phyloP scores from a whole-genome alignment of 2,888 invertebrate species.

The Drosophila sordidula region DNA sequence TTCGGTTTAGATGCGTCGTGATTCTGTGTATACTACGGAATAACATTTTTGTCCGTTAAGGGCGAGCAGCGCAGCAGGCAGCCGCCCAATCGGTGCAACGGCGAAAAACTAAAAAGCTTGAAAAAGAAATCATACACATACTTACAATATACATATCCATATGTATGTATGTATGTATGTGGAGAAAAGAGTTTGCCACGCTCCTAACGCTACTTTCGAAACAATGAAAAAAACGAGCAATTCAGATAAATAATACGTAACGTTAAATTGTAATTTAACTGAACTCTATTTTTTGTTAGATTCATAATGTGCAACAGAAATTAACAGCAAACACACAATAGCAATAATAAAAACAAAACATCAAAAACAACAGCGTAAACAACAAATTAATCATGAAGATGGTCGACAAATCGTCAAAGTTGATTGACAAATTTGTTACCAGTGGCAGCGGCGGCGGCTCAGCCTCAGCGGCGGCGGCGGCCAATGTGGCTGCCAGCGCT shows the following conservation, averaged over 20 bases:
- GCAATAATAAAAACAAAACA: slow-evolving; percentile 20
- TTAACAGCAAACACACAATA: slow-evolving; percentile 40
- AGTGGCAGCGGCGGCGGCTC: slow-evolving; percentile 74
- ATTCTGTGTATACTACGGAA: slow-evolving; percentile 68
- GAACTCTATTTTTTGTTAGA: slow-evolving; percentile 23
- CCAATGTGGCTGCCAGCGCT: slow-evolving; percentile 41
- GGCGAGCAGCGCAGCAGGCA: slow-evolving; percentile 44
- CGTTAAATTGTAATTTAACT: slow-evolving; percentile 22
- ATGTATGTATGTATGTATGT: slow-evolving; percentile 1
- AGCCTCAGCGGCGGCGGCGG: slow-evolving; percentile 25
- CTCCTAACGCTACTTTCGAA: slow-evolving; percentile 29
- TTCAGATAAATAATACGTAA: slow-evolving; percentile 16
- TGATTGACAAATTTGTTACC: slow-evolving; percentile 84
- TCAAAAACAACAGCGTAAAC: slow-evolving; percentile 18
- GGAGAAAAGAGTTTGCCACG: slow-evolving; percentile 35
- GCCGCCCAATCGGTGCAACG: slow-evolving; percentile 42
- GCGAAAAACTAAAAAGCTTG: slow-evolving; percentile 10
- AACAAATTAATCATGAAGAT: slow-evolving; percentile 79
- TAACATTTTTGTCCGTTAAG: slow-evolving; percentile 47
- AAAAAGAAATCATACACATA: slow-evolving; percentile 10
- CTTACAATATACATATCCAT: background rate
- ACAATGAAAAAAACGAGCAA: slow-evolving; percentile 29
- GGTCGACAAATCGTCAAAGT: slow-evolving; percentile 85
- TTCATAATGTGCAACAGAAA: slow-evolving; percentile 60
- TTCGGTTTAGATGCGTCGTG: slow-evolving; percentile 59